A percentile compares a stretch with the other conserved stretches of the same genome.
These are phyloP conservation scores for Pyrrhia umbra DNA, from an alignment of 2,888 invertebrate species.

Conservation along the genomic window DNA sequence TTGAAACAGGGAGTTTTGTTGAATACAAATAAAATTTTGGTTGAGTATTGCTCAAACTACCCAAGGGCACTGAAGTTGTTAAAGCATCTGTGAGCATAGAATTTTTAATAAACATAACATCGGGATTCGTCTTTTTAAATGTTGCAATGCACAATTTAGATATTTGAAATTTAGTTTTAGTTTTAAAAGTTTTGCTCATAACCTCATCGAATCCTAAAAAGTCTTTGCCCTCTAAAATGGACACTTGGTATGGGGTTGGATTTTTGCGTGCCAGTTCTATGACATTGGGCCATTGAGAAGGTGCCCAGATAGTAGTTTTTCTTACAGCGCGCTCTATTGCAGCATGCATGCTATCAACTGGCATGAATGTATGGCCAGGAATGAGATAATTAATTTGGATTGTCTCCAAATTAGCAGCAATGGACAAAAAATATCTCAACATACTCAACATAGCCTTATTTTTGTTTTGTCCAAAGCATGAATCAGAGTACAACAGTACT, in stretches of 20 bases:
- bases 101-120: not conserved
- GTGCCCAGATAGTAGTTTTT: conserved; percentile 49
- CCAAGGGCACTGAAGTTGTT: not conserved
- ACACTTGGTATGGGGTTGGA: conserved; percentile 11
- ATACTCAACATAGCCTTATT: not conserved
- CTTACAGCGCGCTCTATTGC: conserved; percentile 48
- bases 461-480: not conserved
- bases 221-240: conserved; percentile 1
- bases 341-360: conserved; percentile 53
- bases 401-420: conserved; percentile 29
- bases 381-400: conserved; percentile 61
- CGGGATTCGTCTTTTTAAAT: conserved; percentile 7
- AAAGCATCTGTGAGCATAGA: not conserved
- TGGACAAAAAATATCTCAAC: conserved; percentile 20
- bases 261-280: conserved; percentile 19
- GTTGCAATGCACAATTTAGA: conserved; percentile 5
- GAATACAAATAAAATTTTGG: too few species aligned
- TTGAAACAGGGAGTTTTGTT: not conserved
- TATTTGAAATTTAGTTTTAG: not conserved
- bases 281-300: conserved; percentile 53
- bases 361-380: conserved; percentile 58
- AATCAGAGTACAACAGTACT: not conserved
- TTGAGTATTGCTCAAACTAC: not conserved
- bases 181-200: not conserved
- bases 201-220: not conserved